Conservation (phyloP, 2,888 invertebrate species). For the Heteromurus nitidus region DNA sequence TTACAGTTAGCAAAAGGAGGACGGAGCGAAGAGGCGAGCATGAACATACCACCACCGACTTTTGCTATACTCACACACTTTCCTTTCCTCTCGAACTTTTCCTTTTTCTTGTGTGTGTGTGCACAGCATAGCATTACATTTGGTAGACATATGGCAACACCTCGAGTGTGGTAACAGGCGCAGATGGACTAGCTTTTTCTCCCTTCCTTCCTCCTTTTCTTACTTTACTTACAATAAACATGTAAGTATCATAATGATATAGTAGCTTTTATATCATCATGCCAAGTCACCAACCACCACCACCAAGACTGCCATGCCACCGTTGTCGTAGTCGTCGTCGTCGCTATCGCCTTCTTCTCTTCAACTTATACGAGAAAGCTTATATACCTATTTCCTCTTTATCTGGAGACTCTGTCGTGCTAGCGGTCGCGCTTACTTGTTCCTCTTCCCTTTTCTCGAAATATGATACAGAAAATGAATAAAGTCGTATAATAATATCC, state of each 20-base stretch:
- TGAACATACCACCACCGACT: too few species aligned
- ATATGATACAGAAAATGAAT: constrained; percentile 13
- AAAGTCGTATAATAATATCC: neutral
- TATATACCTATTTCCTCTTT: neutral
- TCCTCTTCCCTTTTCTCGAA: neutral
- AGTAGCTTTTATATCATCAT: constrained; percentile 6
- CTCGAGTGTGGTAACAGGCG: constrained; percentile 43
- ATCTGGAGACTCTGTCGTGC: neutral
- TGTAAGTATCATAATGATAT: constrained; percentile 33
- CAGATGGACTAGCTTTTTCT: constrained; percentile 28
- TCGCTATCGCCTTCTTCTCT: neutral
- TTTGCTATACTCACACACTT: too few species aligned
- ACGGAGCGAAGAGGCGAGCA: too few species aligned
- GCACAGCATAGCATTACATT: constrained; percentile 25
- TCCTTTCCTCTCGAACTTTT: too few species aligned
- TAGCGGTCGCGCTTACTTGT: neutral
- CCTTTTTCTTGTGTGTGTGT: too few species aligned
- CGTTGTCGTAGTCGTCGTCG: too few species aligned
- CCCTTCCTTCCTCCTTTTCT: constrained; percentile 4
- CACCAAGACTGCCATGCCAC: neutral
- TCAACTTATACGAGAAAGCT: too few species aligned
- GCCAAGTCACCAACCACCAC: neutral
- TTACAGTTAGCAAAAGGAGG: too few species aligned
- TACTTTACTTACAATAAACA: constrained; percentile 33
- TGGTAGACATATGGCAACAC: constrained; percentile 62